Evolutionary conservation across 2,888 invertebrate species (phyloP), one percentile per base, ranked within the genome.

Genomic region (Spatulosminthurus flaviceps): DNA sequence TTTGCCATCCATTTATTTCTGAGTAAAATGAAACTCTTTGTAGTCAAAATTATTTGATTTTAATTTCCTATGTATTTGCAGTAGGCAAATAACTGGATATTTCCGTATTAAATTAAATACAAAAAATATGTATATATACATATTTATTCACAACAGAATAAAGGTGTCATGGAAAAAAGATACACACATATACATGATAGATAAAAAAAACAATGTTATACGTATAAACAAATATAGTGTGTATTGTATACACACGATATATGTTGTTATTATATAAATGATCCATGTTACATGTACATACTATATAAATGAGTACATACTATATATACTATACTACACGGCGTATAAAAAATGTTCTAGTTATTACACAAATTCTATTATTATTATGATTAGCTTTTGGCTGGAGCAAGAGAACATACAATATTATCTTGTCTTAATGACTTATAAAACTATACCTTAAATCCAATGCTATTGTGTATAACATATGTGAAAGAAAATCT

Each of bases 391-490:
- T 51, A 51, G 51, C 51, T 51, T 13, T n/a, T 51, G 5, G 51
- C 51, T 51, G 51, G 51, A 51, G 51, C 51, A 51, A 51, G 51
- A 51, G 51, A 51, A 51, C 51, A 51, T 51, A 51, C 5, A 51
- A 19, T 11, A 51, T n/a, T 51, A 51, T 51, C 51, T 16, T 51
- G 51, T 51, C 51, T 51, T 13, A 2, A n/a, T n/a, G n/a, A n/a
- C n/a, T n/a, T n/a, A n/a, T n/a, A n/a, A n/a, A n/a, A n/a, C n/a
- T 19, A 51, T n/a, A 51, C n/a, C 16, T 51, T 51, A 51, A 4
- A 16, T 16, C 51, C 51, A 13, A 19, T 19, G 51, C 16, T 51
- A 19, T 51, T 13, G n/a, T 51, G 7, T n/a, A 19, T 19, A 19
- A 9, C 51, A 51, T 11, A 51, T n/a, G n/a, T n/a, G n/a, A 51